Evolutionary conservation across 2,888 invertebrate species (phyloP), one percentile per base, ranked within the genome.

Genomic region (Mythimna vitellina): DNA sequence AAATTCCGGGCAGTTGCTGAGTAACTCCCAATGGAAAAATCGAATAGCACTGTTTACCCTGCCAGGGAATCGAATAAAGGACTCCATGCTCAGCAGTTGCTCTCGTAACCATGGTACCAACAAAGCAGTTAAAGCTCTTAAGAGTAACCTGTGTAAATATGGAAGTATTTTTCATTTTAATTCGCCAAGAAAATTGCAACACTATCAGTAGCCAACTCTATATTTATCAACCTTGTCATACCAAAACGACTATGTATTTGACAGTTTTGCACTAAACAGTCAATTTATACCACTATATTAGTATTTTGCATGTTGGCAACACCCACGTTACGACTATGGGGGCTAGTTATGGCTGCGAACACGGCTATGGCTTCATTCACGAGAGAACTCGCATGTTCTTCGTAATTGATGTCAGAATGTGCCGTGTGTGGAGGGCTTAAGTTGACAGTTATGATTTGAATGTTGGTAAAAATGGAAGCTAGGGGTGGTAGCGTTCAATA

Each of bases 221-320:
- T 58, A 61, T 63, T 53, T 62, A 54, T 20, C 53, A 25, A 57
- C 61, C 62, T 75, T 75, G 35, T 78, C 60, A 64, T 51, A 35
- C 35, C 35, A 73, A 64, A 66, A 80, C 22, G 80, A 76, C 64
- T 65, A 38, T 83, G 76, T 86, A 79, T 87, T 87, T 80, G 80
- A 83, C 80, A 78, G 70, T 65, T 69, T 73, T 75, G 69, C 79
- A 79, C 83, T 89, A 86, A 87, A 89, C 76, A 81, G 70, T 70
- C 86, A 80, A 84, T 89, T 85, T 86, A 83, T 83, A 76, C 58
- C 49, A 62, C 65, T 57, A 51, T 82, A 72, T 78, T 78, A 78
- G 77, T 80, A 76, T 81, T 82, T 83, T 66, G 69, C 83, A 70
- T 78, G 82, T 84, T 78, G 22, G 65, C 60, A 67, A 81, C 86